A percentile compares a stretch with the other conserved stretches of the same genome.
phyloP scores from a whole-genome alignment of 2,888 invertebrate species.

The Rotaria macrura region DNA sequence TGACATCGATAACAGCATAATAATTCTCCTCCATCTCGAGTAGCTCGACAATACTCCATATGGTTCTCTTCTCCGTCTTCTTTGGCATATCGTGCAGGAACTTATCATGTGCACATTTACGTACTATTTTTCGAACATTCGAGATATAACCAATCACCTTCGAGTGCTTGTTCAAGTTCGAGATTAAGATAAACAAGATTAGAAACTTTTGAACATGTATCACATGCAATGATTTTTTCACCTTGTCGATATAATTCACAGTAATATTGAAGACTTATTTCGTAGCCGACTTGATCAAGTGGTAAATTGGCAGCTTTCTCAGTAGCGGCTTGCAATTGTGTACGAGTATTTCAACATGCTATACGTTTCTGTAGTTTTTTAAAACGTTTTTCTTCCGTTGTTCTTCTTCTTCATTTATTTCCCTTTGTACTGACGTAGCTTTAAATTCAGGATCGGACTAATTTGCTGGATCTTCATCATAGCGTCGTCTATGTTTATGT shows the following conservation, averaged over 20 bases:
- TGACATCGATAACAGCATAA: conserved; percentile 92
- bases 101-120: not conserved
- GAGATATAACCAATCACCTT: conserved; percentile 57
- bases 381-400: not conserved
- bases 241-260: conserved; percentile 99
- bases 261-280: conserved; percentile 68
- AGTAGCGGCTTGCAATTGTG: conserved; percentile 7
- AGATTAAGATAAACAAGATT: conserved; percentile 96
- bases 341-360: not conserved
- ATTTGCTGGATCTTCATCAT: conserved; percentile 63
- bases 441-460: conserved; percentile 60
- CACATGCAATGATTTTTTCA: conserved; percentile 95
- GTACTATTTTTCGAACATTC: conserved; percentile 45
- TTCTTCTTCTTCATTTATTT: conserved; percentile 25
- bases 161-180: conserved; percentile 92
- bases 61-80: conserved; percentile 53
- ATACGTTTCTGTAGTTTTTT: conserved; percentile 28
- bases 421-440: conserved; percentile 34
- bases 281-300: conserved; percentile 55
- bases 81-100: not conserved
- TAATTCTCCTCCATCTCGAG: conserved; percentile 93
- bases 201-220: conserved; percentile 95
- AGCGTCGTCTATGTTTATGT: conserved; percentile 55
- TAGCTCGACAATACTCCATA: conserved; percentile 87
- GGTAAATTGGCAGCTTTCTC: conserved; percentile 38